Base-by-base conservation (phyloP, 2,797 vertebrate genomes). In the Cichlasoma orientale region DNA sequence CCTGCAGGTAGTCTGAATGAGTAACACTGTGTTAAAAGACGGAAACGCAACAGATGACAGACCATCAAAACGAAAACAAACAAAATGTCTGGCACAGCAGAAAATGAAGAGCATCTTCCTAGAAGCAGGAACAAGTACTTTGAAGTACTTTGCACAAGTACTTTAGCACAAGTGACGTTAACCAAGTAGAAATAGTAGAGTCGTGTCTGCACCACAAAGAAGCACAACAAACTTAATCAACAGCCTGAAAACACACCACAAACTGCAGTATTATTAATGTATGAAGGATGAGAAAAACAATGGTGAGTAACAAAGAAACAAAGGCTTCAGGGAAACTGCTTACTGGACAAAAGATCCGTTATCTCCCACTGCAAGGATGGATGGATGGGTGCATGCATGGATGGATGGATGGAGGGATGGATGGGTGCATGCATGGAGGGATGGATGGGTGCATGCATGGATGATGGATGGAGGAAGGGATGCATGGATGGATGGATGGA, bases 81-180 rank as follows among this genome's bases (percentile, higher is more conserved):
- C 5, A 3, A 31, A 31, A 5, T 31, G 7, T 25, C 21, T 55
- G 53, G 5, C 23, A 55, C 13, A 56, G 14, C 23, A 16, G 21
- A 23, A 41, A 1, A 3, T 41, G 58, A 61, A 13, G 1, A 41
- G 58, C 4, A 23, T 0, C 4, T 61, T 61, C n/a, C 36, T 21
- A 41, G 58, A 61, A 61, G 21, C 2, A 25, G 4, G 7, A 33
- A 33, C 31, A 31, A 31, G 29, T 31, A 31, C 1, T 14, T 38
- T 59, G 57, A 59, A 38, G 57, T 1, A 61, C 12, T 61, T 38
- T n/a, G 36, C 31, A 38, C 27, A 27, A 27, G 27, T 27, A 27
- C 27, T 61, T 61, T 16, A 9, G 58, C 13, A 23, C 16, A 2
- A 16, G 21, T 16, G 58, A 61, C 25, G 7, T 41, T 23, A 23